Percentiles rank a stretch among this genome's conserved stretches.
Conservation (phyloP, 2,113 vertebrate genomes). For the Mormoops blainvillei region DNA sequence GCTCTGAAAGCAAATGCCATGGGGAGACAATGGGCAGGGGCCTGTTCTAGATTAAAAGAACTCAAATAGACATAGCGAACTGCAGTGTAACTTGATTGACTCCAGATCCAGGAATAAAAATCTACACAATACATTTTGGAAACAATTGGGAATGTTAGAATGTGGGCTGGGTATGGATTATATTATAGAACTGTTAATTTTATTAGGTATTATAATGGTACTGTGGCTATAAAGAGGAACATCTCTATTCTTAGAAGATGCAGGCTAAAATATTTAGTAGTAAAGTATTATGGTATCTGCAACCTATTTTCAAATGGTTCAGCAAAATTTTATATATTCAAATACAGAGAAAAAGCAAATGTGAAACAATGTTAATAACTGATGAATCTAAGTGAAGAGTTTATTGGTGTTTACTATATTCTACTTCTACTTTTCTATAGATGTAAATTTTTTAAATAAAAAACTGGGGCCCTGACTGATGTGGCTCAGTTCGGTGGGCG, state of each 20-base stretch:
- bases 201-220: neutral
- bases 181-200: neutral
- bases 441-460: neutral
- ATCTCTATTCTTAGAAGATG: neutral
- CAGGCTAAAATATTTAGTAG: neutral
- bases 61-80: neutral
- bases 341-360: neutral
- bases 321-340: neutral
- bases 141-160: neutral
- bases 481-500: too few relatives aligned
- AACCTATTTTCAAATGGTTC: constrained; percentile 4
- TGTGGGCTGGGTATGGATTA: neutral
- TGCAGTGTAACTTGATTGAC: neutral
- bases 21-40: neutral
- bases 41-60: neutral
- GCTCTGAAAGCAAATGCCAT: neutral
- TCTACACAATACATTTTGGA: neutral
- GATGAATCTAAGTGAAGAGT: neutral
- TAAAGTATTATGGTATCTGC: neutral
- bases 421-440: neutral
- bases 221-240: neutral
- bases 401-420: neutral
- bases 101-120: constrained; percentile 23
- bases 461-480: neutral
- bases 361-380: neutral